Evolutionary conservation across 2,888 invertebrate genomes (phyloP), one percentile per base, ranked within the genome.

Genomic region (Rhagonycha fulva): DNA sequence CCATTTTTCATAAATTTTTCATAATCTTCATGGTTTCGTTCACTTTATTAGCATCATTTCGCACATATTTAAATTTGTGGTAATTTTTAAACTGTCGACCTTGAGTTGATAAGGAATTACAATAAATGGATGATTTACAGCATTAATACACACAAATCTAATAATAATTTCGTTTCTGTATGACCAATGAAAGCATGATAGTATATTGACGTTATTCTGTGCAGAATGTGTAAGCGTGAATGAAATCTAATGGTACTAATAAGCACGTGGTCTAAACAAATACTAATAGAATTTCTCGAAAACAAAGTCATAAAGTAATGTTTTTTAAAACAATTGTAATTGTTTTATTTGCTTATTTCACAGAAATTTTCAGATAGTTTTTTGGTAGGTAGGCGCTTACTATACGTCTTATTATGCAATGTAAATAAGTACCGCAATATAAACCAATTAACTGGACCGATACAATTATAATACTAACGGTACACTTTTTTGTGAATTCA

Each of bases 211-310:
- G 63, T 10, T 66, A 19, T 66, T 66, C 9, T n/a, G 19, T 19
- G 26, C 10, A 66, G 26, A n/a, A n/a, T 12, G 12, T 7, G 24
- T 66, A 19, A 66, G 26, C 63, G 19, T 66, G 63, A 66, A 66
- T 66, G 63, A 66, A 24, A 66, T 24, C 23, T 66, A 24, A 66
- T 26, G 63, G 26, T 66, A 32, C 69, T 70, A 74, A 74, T 32
- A 14, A 74, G 69, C 74, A 74, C 74, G 74, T 70, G 74, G 24
- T 30, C 28, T 32, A 14, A 70, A n/a, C 69, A 69, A 69, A 74
- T 19, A 61, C n/a, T 47, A n/a, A 47, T 47, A 47, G n/a, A 47
- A n/a, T 47, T 47, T 7, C 47, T 7, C 47, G n/a, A 47, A 47
- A 47, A 47, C n/a, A 47, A 47, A 47, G n/a, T 47, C 47, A 47